phyloP scores from a whole-genome alignment of 2,113 vertebrate species.

The Ahaetulla prasina region DNA sequence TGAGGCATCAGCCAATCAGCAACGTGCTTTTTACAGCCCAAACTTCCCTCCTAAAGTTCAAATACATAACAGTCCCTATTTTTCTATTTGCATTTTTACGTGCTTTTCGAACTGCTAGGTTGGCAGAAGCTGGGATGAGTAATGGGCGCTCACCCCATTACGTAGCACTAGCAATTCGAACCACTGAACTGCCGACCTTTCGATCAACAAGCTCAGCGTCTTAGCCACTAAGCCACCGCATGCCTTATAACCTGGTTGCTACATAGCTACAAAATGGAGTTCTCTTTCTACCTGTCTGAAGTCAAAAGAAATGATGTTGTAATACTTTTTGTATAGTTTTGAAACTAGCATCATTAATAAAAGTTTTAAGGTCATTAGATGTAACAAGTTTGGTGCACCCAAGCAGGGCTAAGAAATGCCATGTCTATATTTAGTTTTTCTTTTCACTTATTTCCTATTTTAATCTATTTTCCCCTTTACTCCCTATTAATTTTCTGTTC shows the following conservation, averaged over 20 bases:
- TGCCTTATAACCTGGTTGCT: background rate
- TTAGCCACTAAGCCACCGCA: no score
- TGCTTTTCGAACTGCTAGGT: no score
- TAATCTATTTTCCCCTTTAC: background rate
- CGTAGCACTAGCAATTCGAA: no score
- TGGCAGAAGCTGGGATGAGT: no score
- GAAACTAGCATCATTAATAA: background rate
- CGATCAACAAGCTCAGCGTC: no score
- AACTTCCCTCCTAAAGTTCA: no score
- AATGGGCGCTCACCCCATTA: no score
- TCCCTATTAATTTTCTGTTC: background rate
- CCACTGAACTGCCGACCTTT: no score
- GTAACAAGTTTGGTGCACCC: background rate
- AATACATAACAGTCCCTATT: no score
- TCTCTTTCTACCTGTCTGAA: background rate
- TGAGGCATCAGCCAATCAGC: no score
- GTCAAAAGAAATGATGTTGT: background rate
- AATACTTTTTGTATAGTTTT: background rate
- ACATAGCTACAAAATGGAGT: background rate
- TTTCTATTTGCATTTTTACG: no score
- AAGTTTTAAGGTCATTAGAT: background rate
- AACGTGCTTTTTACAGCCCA: no score
- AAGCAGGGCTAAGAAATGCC: background rate
- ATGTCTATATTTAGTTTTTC: background rate
- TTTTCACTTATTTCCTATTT: background rate